Base-by-base conservation (phyloP, 1,140 invertebrate species). In the Lordiphosa stackelbergi region DNA sequence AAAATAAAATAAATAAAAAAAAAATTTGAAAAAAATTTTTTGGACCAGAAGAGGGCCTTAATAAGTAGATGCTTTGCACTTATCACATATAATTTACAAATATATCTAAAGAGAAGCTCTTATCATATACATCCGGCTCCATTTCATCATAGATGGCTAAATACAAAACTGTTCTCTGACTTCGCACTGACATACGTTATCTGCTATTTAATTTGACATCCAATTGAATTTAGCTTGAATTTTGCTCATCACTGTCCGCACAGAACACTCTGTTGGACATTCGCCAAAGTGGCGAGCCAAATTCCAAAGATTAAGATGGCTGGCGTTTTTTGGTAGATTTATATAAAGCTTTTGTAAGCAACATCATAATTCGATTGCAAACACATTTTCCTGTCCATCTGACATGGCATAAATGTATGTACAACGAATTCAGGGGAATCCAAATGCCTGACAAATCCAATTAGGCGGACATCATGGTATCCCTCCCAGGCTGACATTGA, bases 331-430 rank as follows among this genome's bases (percentile, higher is more conserved):
- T 28, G n/a, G 47, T 31, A 28, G 36, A 46, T 35, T 51, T 49
- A 51, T 53, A 36, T 31, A 37, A 53, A 57, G 19, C 19, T 19
- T 19, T 19, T 19, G 19, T 19, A 19, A 19, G 73, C 22, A 61
- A 79, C 66, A 79, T 71, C 71, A 81, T 81, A 79, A 81, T 79
- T 79, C 55, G 62, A 81, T 68, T 68, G 66, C 69, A 71, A 79
- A 81, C 71, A 81, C 54, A 74, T 71, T 81, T 81, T 45, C 47
- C 49, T 34, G 45, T 59, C 59, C 60, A 59, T 57, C 51, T 9
- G 31, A 31, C 11, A 53, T 34, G 48, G 16, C 47, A 49, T 45
- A 31, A 31, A 8, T 7, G 28, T 31, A 31, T 31, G 28, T 31
- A 31, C 28, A 31, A 31, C 28, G 6, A 31, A 31, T 31, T 31